phyloP scores from a whole-genome alignment of 2,797 vertebrate genomes.

The Fistularia tabacaria region DNA sequence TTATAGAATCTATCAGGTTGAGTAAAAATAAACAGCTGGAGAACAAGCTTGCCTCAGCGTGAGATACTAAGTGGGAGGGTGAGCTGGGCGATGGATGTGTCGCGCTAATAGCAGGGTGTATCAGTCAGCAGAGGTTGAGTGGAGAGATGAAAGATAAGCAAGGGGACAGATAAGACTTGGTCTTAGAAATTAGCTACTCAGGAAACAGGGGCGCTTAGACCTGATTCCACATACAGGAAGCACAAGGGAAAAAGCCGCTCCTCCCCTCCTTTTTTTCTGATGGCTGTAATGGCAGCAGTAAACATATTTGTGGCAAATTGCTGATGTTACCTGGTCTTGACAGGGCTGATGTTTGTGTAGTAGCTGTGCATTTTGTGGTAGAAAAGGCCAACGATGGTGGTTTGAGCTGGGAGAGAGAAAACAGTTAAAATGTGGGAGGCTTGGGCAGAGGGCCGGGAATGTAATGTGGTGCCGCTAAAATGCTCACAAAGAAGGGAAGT shows the following conservation, averaged over 20 bases:
- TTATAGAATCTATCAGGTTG: background rate
- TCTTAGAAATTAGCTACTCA: constrained; percentile 43
- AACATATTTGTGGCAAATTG: background rate
- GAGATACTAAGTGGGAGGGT: constrained; percentile 19
- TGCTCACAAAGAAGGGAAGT: constrained; percentile 57
- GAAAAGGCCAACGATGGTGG: constrained; percentile 89
- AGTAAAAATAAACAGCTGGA: constrained; percentile 41
- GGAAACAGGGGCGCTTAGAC: constrained; percentile 49
- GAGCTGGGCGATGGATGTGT: constrained; percentile 8
- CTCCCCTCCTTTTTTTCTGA: constrained; percentile 3
- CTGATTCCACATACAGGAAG: constrained; percentile 34
- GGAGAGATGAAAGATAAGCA: constrained; percentile 60
- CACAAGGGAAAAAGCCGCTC: constrained; percentile 15
- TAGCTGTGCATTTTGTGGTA: constrained; percentile 89
- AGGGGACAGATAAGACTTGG: constrained; percentile 59
- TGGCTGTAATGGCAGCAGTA: background rate
- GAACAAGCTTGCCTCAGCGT: constrained; percentile 33
- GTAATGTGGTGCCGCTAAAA: constrained; percentile 61
- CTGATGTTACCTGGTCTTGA: constrained; percentile 81
- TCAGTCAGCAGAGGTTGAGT: constrained; percentile 63
- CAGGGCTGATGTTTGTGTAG: constrained; percentile 82
- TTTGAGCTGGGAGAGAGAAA: constrained; percentile 75
- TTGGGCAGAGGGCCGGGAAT: constrained; percentile 50
- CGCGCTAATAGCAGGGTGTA: constrained; percentile 70
- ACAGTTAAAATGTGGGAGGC: constrained; percentile 30